Evolutionary conservation across 2,113 vertebrate genomes (phyloP).

Genomic region (Myodes glareolus): DNA sequence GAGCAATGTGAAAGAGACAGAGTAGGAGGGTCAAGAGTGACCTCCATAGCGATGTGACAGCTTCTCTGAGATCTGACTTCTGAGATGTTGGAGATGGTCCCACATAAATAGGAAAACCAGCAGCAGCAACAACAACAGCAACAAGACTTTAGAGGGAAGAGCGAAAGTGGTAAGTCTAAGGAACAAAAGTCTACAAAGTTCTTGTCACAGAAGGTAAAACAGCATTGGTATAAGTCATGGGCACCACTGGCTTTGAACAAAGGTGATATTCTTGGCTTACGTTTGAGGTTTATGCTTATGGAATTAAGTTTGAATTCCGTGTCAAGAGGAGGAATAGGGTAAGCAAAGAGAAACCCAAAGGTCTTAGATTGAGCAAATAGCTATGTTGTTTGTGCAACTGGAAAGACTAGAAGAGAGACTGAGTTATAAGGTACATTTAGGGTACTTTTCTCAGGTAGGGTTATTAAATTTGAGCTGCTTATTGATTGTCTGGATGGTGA

Average conservation of each 20-base stretch:
- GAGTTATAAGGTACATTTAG: background rate
- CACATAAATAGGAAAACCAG: background rate
- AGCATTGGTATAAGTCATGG: background rate
- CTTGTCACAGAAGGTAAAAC: background rate
- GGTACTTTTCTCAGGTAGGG: background rate
- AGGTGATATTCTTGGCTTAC: background rate
- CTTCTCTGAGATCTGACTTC: background rate
- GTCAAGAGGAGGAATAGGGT: background rate
- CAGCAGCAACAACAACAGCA: too few species aligned
- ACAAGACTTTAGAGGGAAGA: background rate
- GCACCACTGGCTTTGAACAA: background rate
- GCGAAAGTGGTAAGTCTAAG: background rate
- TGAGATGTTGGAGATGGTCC: background rate
- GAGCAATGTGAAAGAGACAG: background rate
- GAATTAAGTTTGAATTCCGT: background rate
- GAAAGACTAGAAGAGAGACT: constrained; percentile 15
- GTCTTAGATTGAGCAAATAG: background rate
- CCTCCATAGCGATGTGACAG: background rate
- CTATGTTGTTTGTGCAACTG: constrained; percentile 2
- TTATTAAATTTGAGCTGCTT: constrained; percentile 18
- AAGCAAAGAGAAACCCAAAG: background rate
- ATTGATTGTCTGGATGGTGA: background rate
- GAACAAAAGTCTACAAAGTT: background rate
- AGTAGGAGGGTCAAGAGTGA: background rate
- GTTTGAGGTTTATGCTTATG: background rate